Percentiles rank a stretch among this genome's conserved stretches.
Evolutionary conservation across 2,888 invertebrate species (phyloP).

Genomic region (Heteromyza rotundicornis): DNA sequence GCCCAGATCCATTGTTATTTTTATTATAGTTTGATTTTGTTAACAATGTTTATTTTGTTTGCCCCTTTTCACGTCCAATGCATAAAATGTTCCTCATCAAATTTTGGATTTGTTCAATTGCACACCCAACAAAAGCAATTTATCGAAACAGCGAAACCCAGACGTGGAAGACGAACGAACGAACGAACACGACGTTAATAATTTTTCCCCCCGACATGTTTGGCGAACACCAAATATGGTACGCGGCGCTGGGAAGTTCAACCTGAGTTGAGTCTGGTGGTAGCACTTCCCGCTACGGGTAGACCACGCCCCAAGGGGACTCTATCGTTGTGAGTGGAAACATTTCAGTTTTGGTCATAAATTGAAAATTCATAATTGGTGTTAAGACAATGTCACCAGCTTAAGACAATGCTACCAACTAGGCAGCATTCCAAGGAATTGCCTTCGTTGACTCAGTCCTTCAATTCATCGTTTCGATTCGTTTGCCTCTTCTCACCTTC

Average conservation of each 20-base stretch:
- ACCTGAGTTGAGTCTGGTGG: neutral
- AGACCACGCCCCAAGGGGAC: too few relatives aligned
- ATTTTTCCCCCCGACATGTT: neutral
- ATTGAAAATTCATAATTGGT: too few relatives aligned
- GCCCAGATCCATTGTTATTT: neutral
- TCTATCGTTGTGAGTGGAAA: too few relatives aligned
- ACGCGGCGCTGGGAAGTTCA: neutral
- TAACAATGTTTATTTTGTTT: neutral
- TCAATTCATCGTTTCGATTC: too few relatives aligned
- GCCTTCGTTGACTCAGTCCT: too few relatives aligned
- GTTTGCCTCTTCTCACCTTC: neutral
- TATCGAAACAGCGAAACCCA: neutral
- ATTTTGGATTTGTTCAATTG: neutral
- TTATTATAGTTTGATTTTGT: constrained; percentile 6
- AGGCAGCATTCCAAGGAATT: too few relatives aligned
- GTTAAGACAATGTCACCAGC: too few relatives aligned
- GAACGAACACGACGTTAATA: neutral
- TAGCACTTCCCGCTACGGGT: too few relatives aligned
- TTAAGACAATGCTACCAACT: too few relatives aligned
- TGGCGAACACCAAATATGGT: neutral
- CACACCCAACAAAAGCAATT: neutral
- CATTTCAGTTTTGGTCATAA: too few relatives aligned
- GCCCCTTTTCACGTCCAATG: neutral
- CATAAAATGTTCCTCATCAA: neutral
- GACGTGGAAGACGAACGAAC: too few relatives aligned